These are phyloP conservation scores for Procapra przewalskii DNA, from an alignment of 2,113 vertebrate species.

Conservation along the genomic window DNA sequence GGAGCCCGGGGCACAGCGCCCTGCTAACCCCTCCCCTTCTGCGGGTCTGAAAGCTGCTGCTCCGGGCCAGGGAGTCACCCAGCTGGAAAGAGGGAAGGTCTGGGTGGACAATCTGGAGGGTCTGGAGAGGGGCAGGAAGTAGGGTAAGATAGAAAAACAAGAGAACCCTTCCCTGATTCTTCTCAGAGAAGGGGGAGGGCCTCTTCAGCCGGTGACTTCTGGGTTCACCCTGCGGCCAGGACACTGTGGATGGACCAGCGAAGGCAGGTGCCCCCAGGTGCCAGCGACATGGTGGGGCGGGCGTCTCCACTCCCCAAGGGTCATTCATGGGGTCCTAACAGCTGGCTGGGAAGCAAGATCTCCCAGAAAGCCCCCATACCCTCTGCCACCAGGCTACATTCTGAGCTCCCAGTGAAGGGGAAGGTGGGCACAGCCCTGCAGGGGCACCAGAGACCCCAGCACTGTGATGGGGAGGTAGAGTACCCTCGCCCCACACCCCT, in stretches of 20 bases:
- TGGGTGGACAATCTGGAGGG: background rate
- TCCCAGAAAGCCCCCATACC: background rate
- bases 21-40: background rate
- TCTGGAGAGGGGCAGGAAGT: background rate
- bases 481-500: background rate
- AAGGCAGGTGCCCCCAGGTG: background rate
- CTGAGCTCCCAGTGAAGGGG: background rate
- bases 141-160: background rate
- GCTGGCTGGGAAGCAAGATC: background rate
- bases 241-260: background rate
- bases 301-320: too few species aligned
- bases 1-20: background rate
- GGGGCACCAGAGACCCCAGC: background rate
- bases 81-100: background rate
- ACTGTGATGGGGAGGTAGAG: fast-evolving
- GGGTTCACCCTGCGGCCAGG: background rate
- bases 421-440: background rate
- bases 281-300: background rate
- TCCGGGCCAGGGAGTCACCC: fast-evolving
- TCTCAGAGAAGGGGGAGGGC: fast-evolving
- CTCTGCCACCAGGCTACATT: fast-evolving
- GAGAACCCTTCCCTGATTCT: background rate
- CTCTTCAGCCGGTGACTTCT: background rate
- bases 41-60: background rate
- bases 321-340: too few species aligned